Evolutionary conservation across 2,888 invertebrate species (phyloP), one percentile per base, ranked within the genome.

Genomic region (Ectobius pallidus): DNA sequence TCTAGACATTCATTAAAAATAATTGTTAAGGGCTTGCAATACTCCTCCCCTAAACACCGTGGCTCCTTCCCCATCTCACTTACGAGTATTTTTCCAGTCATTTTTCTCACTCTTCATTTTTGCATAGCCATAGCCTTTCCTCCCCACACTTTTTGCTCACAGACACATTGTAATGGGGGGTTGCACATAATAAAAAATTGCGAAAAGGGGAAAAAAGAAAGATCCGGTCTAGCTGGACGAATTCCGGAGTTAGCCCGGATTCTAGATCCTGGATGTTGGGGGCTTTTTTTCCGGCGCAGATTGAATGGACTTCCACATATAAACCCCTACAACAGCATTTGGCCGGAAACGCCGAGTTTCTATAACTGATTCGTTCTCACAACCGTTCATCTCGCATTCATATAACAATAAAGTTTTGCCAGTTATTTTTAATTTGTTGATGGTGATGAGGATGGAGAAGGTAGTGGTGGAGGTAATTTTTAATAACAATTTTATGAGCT

Each of bases 1-100:
- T 70, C 70, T 44, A 14, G 61, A 62, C 39, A 61, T 61, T 70
- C 70, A 70, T 70, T 70, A 70, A 70, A 70, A 61, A 70, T 70
- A 70, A 70, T 62, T 70, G 70, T 61, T 62, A 61, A 30, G 44
- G 61, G 32, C 16, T 52, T 27, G 46, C 49, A 46, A 30, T 32
- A 30, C 68, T 32, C 32, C n/a, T 25, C 65, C 42, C 67, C 18
- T 22, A 67, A 65, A 25, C 42, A 22, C 52, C 22, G n/a, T 18
- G 2, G 1, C 14, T 1, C n/a, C 27, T 16, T 25, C 30, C 27
- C 58, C 25, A 25, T 30, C 58, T 32, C 58, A n/a, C 58, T 58
- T 58, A 58, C 18, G 58, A 58, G 25, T 58, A 30, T 58, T 58
- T 58, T 58, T 30, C 52, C 30, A 34, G 58, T 58, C 30, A 58